These are phyloP conservation scores for Mus caroli DNA, from an alignment of 2,797 vertebrate genomes.

Conservation along the genomic window DNA sequence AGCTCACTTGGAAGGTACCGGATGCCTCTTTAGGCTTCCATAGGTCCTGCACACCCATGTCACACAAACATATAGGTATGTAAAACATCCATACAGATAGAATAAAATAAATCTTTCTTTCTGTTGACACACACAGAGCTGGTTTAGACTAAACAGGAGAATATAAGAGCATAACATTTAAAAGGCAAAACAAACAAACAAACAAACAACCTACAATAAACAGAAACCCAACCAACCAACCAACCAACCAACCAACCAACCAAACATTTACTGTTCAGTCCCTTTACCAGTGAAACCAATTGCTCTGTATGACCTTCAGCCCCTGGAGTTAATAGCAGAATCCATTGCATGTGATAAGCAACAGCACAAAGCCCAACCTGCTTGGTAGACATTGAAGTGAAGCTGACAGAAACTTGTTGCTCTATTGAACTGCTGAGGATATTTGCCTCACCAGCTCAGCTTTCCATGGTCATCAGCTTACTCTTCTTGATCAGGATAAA, in stretches of 20 bases:
- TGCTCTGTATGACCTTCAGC: slow-evolving; percentile 57
- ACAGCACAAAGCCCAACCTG: neutral
- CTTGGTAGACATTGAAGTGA: slow-evolving; percentile 32
- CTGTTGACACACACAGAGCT: neutral
- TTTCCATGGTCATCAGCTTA: slow-evolving; percentile 76
- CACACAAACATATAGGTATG: neutral
- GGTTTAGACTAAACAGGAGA: slow-evolving; percentile 59
- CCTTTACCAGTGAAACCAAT: slow-evolving; percentile 74
- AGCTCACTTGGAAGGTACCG: neutral
- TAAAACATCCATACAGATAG: neutral
- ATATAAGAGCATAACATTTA: slow-evolving; percentile 16
- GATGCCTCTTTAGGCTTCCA: neutral
- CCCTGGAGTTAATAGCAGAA: slow-evolving; percentile 69
- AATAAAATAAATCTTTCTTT: neutral
- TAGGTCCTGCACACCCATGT: no score
- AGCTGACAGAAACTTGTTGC: slow-evolving; percentile 48
- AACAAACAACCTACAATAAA: no score
- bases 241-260: no score
- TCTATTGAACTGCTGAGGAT: slow-evolving; percentile 70
- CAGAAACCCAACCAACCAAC: no score
- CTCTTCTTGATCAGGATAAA: slow-evolving; percentile 70
- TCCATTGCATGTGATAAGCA: slow-evolving; percentile 66
- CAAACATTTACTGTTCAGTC: slow-evolving; percentile 48
- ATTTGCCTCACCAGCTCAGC: slow-evolving; percentile 74
- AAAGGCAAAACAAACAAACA: neutral